Conservation (phyloP, 2,888 invertebrate genomes). For the Leptinotarsa haldemani region DNA sequence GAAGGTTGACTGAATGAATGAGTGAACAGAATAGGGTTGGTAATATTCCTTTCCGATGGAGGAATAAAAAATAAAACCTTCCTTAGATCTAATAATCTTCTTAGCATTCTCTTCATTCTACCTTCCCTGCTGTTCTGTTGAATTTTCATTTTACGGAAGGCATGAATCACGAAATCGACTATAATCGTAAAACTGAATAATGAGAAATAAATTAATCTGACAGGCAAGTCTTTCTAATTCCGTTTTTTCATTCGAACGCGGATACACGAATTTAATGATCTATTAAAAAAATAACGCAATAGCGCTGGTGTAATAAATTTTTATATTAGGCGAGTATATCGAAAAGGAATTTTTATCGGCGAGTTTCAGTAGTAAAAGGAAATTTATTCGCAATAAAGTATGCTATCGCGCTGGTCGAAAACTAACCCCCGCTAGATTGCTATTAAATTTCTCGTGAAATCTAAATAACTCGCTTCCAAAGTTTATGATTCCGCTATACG, state of each 20-base stretch:
- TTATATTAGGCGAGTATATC: constrained; percentile 33
- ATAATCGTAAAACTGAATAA: background rate
- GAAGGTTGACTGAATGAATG: no score
- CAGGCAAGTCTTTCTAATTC: background rate
- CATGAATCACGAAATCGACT: background rate
- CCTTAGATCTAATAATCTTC: no score
- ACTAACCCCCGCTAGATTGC: constrained; percentile 38
- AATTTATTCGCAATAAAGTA: constrained; percentile 44
- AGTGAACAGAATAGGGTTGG: no score
- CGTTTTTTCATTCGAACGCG: background rate
- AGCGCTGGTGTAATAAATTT: constrained; percentile 31
- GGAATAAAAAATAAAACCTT: no score
- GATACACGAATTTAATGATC: constrained; percentile 5
- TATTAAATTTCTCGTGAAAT: constrained; percentile 50
- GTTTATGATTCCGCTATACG: constrained; percentile 6
- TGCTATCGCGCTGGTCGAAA: constrained; percentile 34
- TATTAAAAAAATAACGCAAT: constrained; percentile 18
- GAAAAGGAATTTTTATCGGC: constrained; percentile 41
- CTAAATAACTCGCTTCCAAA: constrained; percentile 37
- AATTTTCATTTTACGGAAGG: background rate
- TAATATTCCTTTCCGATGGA: no score
- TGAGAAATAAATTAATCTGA: background rate
- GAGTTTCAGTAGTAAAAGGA: constrained; percentile 37
- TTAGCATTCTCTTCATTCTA: no score
- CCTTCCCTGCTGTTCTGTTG: background rate